phyloP scores from a whole-genome alignment of 2,113 vertebrate genomes.

The Colaptes auratus region DNA sequence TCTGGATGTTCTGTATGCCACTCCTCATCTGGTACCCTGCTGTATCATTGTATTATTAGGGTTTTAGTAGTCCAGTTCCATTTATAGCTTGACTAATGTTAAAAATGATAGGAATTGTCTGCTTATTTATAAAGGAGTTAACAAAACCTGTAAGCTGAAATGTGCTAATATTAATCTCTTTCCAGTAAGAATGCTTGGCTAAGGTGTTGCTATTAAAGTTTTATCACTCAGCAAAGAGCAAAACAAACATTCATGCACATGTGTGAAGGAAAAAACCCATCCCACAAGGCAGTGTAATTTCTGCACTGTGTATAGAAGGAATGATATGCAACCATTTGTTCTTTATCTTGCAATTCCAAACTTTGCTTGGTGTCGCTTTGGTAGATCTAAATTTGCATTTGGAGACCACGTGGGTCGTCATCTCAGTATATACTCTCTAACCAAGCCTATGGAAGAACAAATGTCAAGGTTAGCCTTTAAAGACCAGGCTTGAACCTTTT shows the following conservation, averaged over 20 bases:
- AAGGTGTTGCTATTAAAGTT: neutral
- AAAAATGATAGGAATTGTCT: neutral
- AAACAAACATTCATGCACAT: neutral
- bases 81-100: neutral
- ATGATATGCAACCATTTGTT: fast-evolving
- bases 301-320: neutral
- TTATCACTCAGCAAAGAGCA: neutral
- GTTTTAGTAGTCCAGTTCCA: neutral
- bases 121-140: neutral
- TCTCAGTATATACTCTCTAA: neutral
- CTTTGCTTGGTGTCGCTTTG: neutral
- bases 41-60: neutral
- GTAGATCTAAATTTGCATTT: neutral
- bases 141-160: neutral
- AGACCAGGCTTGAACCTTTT: neutral
- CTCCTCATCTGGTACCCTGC: neutral
- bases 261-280: neutral
- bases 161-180: neutral
- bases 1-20: neutral
- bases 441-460: neutral
- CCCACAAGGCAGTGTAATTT: neutral
- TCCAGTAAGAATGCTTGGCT: neutral
- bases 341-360: neutral
- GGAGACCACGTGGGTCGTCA: neutral
- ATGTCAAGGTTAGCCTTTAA: neutral